These are phyloP conservation scores for Linyphia triangularis DNA, from an alignment of 2,888 invertebrate species.

Conservation along the genomic window DNA sequence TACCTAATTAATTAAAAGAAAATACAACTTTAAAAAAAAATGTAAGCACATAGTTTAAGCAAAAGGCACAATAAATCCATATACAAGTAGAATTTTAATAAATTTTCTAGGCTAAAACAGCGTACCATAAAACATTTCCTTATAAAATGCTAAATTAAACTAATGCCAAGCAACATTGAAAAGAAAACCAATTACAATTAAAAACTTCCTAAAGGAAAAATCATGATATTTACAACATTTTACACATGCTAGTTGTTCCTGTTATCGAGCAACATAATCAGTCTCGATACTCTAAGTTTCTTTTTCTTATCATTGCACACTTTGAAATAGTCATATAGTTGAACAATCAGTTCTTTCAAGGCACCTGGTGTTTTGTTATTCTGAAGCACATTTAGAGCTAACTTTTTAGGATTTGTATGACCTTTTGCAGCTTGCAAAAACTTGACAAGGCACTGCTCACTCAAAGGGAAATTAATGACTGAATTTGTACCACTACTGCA, in stretches of 20 bases:
- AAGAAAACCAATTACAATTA: too few relatives aligned
- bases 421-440: constrained; percentile 9
- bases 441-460: not conserved
- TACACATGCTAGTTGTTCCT: not conserved
- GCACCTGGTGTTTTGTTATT: constrained; percentile 46
- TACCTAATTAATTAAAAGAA: too few relatives aligned
- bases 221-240: too few relatives aligned
- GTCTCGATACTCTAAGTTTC: constrained; percentile 1
- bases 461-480: constrained; percentile 5
- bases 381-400: constrained; percentile 2
- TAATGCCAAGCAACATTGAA: too few relatives aligned
- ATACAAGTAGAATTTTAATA: too few relatives aligned
- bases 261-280: constrained; percentile 1
- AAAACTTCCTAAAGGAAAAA: too few relatives aligned
- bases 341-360: constrained; percentile 22
- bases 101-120: too few relatives aligned
- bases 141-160: too few relatives aligned
- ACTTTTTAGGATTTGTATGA: constrained; percentile 11
- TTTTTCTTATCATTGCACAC: not conserved
- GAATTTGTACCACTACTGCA: not conserved
- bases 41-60: too few relatives aligned
- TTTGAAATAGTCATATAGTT: constrained; percentile 33
- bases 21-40: too few relatives aligned
- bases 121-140: too few relatives aligned
- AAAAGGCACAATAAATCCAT: too few relatives aligned